Conservation (phyloP, 2,797 vertebrate species). For the Pogonophryne albipinna region DNA sequence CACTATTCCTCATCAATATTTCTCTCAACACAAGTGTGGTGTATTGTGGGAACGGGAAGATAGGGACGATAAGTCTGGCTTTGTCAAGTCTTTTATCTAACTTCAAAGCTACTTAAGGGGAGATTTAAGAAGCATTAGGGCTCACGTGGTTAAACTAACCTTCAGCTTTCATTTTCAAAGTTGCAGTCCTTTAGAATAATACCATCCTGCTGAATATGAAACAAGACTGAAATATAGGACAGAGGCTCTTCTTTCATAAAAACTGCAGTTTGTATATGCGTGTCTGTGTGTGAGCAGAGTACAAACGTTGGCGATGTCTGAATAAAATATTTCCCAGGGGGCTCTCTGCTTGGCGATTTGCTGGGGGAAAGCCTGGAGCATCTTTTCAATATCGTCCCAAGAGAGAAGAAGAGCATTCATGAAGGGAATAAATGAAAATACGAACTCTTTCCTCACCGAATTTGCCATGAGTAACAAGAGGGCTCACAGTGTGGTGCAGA, state of each 20-base stretch:
- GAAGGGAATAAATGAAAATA: slow-evolving; percentile 78
- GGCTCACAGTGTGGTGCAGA: slow-evolving; percentile 19
- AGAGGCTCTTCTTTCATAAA: slow-evolving; percentile 68
- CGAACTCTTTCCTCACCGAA: slow-evolving; percentile 51
- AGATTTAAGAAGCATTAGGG: slow-evolving; percentile 47
- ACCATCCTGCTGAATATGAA: slow-evolving; percentile 48
- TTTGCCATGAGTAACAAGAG: slow-evolving; percentile 37
- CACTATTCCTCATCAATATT: slow-evolving; percentile 7
- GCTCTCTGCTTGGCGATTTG: slow-evolving; percentile 68
- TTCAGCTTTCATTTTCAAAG: slow-evolving; percentile 61
- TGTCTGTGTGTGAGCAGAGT: slow-evolving; percentile 52
- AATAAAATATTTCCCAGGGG: slow-evolving; percentile 84
- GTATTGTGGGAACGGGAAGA: slow-evolving; percentile 22
- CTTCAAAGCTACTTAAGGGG: slow-evolving; percentile 51
- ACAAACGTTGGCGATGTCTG: slow-evolving; percentile 75
- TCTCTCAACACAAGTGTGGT: neutral
- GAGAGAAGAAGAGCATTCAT: slow-evolving; percentile 70
- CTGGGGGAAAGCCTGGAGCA: slow-evolving; percentile 76
- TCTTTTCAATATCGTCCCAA: slow-evolving; percentile 73
- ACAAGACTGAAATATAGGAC: slow-evolving; percentile 71
- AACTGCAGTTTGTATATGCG: slow-evolving; percentile 50
- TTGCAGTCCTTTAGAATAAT: slow-evolving; percentile 41
- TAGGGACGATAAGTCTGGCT: slow-evolving; percentile 4
- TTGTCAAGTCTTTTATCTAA: slow-evolving; percentile 41
- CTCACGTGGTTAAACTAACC: slow-evolving; percentile 58